Evolutionary conservation across 2,797 vertebrate species (phyloP), one percentile per base, ranked within the genome.

Genomic region (Avahi laniger): DNA sequence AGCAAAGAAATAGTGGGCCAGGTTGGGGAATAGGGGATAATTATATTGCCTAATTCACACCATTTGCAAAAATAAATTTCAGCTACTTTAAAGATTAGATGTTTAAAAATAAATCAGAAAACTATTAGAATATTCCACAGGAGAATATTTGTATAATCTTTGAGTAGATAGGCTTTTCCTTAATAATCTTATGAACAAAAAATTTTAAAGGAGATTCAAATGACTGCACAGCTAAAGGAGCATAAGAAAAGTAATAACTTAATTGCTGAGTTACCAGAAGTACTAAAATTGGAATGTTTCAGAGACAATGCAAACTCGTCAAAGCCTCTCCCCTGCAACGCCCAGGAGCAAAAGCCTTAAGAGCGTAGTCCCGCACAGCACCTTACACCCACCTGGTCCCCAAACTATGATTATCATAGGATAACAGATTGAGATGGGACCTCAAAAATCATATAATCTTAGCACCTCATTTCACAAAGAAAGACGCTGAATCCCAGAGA

Each of bases 61-160:
- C 43, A 84, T 84, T 91, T 75, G 28, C 73, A 89, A 80, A 94
- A 89, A 18, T 67, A 82, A 73, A 86, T 89, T 89, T 93, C 41
- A 89, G 13, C 75, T 59, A 17, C 46, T 38, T 85, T 69, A 57
- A 81, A 72, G 24, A 89, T 72, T 72, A 22, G 4, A 43, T 46
- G 28, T 85, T 85, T 95, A 84, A 90, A 83, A 82, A 43, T 72
- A 89, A 73, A 75, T 48, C 48, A 30, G 28, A 79, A 70, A 79
- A 43, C n/a, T 33, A 73, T 52, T 46, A 35, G 26, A 82, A 91
- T 91, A 80, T 67, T 88, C 4, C 14, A 10, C 9, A 41, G 52
- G 30, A 41, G 35, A 72, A 54, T 80, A 69, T 41, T 63, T 79
- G 2, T 52, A 54, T 28, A 17, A 67, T 61, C 81, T 94, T 86